phyloP scores from a whole-genome alignment of 2,888 invertebrate genomes.

The Yponomeuta sedellus region DNA sequence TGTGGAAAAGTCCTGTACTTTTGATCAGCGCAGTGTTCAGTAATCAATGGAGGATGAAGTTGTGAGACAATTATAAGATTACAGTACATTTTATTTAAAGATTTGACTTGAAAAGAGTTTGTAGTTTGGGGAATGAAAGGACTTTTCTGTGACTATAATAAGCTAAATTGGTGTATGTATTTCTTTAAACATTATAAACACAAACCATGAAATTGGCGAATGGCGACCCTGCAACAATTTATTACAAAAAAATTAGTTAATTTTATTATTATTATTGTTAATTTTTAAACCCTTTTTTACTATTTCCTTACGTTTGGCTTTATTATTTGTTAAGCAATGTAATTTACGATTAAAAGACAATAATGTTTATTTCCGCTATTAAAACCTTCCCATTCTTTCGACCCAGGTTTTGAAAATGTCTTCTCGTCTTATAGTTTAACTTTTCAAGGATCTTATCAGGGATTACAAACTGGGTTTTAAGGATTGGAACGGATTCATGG shows the following conservation, averaged over 20 bases:
- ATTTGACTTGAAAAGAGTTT: no score
- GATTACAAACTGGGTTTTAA: not conserved
- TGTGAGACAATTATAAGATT: no score
- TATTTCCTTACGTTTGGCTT: not conserved
- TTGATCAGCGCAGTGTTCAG: no score
- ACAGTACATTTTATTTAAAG: no score
- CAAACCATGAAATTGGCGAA: not conserved
- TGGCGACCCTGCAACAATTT: not conserved
- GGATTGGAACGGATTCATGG: not conserved
- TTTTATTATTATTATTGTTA: not conserved
- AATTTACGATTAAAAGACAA: not conserved
- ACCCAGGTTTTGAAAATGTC: not conserved
- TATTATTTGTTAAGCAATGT: not conserved
- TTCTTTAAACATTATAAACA: not conserved
- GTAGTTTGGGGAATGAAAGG: no score
- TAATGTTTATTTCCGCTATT: not conserved
- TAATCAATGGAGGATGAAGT: no score
- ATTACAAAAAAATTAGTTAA: not conserved
- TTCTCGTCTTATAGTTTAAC: not conserved
- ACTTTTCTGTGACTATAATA: no score
- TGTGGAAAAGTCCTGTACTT: no score
- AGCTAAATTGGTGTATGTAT: not conserved
- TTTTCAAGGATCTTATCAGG: not conserved
- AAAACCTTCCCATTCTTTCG: not conserved
- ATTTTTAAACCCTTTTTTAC: not conserved